Conservation (phyloP, 2,113 vertebrate species). For the Hylia prasina region DNA sequence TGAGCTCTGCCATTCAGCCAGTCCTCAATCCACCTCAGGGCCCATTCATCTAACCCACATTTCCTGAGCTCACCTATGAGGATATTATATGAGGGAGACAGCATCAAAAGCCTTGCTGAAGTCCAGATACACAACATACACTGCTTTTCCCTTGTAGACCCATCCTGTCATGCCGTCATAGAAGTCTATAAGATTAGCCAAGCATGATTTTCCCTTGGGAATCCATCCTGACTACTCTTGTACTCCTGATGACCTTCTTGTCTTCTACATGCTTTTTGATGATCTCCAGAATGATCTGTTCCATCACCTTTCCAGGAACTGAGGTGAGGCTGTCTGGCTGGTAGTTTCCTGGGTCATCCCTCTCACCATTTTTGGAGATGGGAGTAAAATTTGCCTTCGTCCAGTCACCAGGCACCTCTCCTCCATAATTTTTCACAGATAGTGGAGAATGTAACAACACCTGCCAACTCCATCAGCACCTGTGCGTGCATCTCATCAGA, state of each 20-base stretch:
- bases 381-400: background rate
- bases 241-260: background rate
- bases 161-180: background rate
- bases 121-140: background rate
- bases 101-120: background rate
- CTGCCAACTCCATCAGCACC: fast-evolving
- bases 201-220: background rate
- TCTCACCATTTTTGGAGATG: background rate
- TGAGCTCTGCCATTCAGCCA: background rate
- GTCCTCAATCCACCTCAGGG: background rate
- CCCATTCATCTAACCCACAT: background rate
- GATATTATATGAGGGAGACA: background rate
- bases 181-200: background rate
- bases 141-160: background rate
- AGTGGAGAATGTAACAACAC: background rate
- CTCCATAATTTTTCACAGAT: background rate
- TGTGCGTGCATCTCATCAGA: background rate
- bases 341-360: background rate
- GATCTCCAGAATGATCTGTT: background rate
- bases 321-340: background rate
- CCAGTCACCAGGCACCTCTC: background rate
- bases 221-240: background rate
- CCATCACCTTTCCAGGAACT: background rate
- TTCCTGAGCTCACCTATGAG: background rate
- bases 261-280: background rate